These are phyloP conservation scores for Sebastes dallii DNA, from an alignment of 2,797 vertebrate species.

Conservation along the genomic window DNA sequence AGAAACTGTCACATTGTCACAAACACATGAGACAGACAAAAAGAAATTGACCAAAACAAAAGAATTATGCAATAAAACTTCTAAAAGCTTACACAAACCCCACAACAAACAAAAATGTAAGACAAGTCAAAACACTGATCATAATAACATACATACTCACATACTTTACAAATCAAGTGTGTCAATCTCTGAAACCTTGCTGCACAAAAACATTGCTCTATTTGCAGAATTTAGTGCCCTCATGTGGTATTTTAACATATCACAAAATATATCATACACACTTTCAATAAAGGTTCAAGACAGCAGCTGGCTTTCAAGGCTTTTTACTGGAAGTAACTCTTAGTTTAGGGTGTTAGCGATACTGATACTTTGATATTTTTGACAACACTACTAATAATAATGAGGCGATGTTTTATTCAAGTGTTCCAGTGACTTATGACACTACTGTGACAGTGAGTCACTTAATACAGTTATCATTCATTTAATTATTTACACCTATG, in stretches of 20 bases:
- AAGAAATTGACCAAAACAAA: neutral
- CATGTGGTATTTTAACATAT: slow-evolving; percentile 39
- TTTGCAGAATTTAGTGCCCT: slow-evolving; percentile 38
- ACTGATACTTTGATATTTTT: no score
- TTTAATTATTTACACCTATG: no score
- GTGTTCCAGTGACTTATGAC: no score
- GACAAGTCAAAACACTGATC: neutral
- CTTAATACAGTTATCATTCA: no score
- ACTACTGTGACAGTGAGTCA: no score
- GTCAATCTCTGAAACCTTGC: neutral
- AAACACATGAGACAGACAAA: neutral
- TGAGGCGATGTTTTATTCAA: no score
- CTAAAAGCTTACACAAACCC: neutral
- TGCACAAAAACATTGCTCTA: neutral
- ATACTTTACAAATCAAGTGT: neutral
- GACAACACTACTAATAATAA: no score
- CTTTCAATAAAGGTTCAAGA: neutral
- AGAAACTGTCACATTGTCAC: neutral
- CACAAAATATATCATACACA: neutral
- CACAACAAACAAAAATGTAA: neutral
- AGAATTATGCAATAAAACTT: neutral
- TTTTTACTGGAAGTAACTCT: neutral
- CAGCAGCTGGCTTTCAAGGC: neutral
- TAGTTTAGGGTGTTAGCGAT: neutral
- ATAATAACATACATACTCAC: neutral